phyloP scores from a whole-genome alignment of 1,140 invertebrate species.

The Eupeodes corollae region DNA sequence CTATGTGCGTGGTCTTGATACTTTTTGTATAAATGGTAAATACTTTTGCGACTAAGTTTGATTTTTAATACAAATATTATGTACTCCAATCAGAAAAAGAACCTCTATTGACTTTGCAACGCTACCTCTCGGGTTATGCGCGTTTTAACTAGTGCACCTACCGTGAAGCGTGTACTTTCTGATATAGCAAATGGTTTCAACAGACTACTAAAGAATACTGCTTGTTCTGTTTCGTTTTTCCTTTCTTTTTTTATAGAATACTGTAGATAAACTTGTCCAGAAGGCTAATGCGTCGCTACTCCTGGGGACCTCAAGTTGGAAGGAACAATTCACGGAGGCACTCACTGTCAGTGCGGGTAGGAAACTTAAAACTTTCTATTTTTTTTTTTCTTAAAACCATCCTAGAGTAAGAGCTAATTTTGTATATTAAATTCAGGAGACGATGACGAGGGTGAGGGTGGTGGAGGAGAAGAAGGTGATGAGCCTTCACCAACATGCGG shows the following conservation, averaged over 20 bases:
- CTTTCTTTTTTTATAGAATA: constrained; percentile 56
- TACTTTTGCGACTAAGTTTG: too few relatives aligned
- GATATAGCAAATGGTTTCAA: too few relatives aligned
- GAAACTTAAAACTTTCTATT: constrained; percentile 1
- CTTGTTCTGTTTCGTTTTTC: constrained; percentile 1
- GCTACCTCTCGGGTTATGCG: too few relatives aligned
- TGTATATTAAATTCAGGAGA: neutral
- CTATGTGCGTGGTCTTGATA: too few relatives aligned
- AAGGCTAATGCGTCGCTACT: constrained; percentile 88
- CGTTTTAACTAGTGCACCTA: too few relatives aligned
- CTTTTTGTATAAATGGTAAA: too few relatives aligned
- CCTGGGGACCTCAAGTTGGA: constrained; percentile 94
- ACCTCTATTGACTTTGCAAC: too few relatives aligned
- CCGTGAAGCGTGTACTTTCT: too few relatives aligned
- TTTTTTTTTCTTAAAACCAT: neutral
- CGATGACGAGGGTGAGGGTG: constrained; percentile 21
- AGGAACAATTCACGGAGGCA: constrained; percentile 95
- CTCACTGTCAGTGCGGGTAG: constrained; percentile 84
- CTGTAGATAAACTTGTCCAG: constrained; percentile 94
- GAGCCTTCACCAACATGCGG: constrained; percentile 48
- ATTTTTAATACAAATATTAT: too few relatives aligned
- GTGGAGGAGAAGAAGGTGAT: constrained; percentile 39
- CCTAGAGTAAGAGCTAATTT: too few relatives aligned
- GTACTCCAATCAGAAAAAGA: too few relatives aligned
- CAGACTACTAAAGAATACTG: neutral